A percentile compares a stretch with the other conserved stretches of the same genome.
phyloP scores from a whole-genome alignment of 1,140 invertebrate species.

The Drosophila littoralis region DNA sequence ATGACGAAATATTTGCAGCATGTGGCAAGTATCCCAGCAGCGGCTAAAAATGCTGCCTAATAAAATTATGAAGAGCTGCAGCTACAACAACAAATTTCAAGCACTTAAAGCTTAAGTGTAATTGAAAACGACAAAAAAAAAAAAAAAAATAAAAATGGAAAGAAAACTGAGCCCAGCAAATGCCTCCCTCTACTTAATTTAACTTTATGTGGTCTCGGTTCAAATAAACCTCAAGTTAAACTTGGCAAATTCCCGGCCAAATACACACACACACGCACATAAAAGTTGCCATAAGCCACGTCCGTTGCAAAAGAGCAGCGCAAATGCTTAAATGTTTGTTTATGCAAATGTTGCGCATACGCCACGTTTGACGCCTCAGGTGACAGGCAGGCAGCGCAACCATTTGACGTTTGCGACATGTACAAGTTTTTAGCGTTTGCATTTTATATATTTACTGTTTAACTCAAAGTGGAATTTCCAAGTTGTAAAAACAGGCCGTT shows the following conservation, averaged over 20 bases:
- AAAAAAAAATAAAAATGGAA: not conserved
- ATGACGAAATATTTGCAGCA: slow-evolving; percentile 56
- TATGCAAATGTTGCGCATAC: slow-evolving; percentile 57
- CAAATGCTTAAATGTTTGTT: slow-evolving; percentile 43
- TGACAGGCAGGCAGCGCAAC: slow-evolving; percentile 22
- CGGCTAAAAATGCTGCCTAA: slow-evolving; percentile 47
- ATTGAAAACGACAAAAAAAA: slow-evolving; percentile 65
- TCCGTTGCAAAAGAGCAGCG: slow-evolving; percentile 41
- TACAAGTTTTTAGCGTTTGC: slow-evolving; percentile 13
- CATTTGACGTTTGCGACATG: slow-evolving; percentile 27
- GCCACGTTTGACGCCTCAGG: slow-evolving; percentile 45
- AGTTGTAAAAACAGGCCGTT: not conserved
- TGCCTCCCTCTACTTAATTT: slow-evolving; percentile 51
- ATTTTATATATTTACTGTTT: slow-evolving; percentile 26
- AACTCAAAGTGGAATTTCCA: slow-evolving; percentile 12
- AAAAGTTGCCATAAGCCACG: slow-evolving; percentile 36
- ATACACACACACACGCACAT: slow-evolving; percentile 18
- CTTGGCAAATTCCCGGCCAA: slow-evolving; percentile 43
- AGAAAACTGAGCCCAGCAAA: slow-evolving; percentile 10
- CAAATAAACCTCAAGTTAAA: slow-evolving; percentile 50
- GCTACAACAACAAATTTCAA: slow-evolving; percentile 31
- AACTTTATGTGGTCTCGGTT: slow-evolving; percentile 63
- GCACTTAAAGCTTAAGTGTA: slow-evolving; percentile 69
- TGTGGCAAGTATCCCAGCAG: slow-evolving; percentile 50
- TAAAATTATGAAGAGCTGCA: slow-evolving; percentile 66